Base-by-base conservation (phyloP, 2,113 vertebrate species). In the Pseudonaja textilis region DNA sequence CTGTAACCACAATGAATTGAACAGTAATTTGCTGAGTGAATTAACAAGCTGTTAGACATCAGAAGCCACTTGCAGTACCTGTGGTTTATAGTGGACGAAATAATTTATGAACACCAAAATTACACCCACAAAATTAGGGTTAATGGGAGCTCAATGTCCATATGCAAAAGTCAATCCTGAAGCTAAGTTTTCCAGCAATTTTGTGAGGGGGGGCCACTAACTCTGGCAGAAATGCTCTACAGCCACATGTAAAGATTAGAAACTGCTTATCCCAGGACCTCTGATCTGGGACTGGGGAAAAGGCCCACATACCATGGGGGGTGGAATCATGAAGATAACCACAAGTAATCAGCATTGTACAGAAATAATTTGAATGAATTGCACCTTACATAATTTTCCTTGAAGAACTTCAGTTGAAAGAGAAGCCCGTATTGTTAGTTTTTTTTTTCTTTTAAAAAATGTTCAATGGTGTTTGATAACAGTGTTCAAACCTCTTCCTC, bases 1-100 rank as follows among this genome's bases (percentile, higher is more conserved):
- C 93, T 96, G 81, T 74, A 92, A 52, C 90, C 93, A 90, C 86
- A 94, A 94, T 42, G 93, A 95, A 94, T 94, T 94, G 94, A 95
- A 64, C 86, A 93, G 0, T 5, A 59, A 69, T 85, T 91, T 93
- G 94, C 25, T 3, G 25, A 94, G 92, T 89, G 93, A 95, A 91
- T 93, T 87, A 87, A 89, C 90, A 95, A 93, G 74, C 88, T 2
- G 87, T 85, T 10, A 25, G 29, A 87, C 90, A 94, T 91, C 94
- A 0, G 11, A 93, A 95, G 11, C 26, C 42, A 42, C 45, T 42
- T 81, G 23, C 93, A 93, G 10, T 91, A 69, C 61, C 55, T 93
- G n/a, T 90, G 93, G 55, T 92, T 93, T 26, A 86, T 42, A 45
- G 86, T 56, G 54, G 57, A 87, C 87, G 52, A 34, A 86, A 14